Evolutionary conservation across 2,888 invertebrate genomes (phyloP).

Genomic region (Lacanobia oleracea): DNA sequence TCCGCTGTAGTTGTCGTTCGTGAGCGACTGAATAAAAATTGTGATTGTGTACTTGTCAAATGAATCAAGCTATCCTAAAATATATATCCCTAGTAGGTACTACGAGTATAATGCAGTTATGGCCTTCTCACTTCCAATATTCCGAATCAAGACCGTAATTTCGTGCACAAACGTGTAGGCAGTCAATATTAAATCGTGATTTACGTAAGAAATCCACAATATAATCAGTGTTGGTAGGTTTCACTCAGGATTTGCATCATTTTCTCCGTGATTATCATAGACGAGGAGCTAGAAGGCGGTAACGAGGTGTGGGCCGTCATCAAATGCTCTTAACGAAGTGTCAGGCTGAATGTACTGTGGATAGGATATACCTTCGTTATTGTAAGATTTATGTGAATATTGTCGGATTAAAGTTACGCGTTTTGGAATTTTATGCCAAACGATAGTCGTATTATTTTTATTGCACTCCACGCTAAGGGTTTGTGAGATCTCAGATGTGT

Average conservation of each 20-base stretch:
- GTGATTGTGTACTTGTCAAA: too few species aligned
- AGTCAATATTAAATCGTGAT: slow-evolving; percentile 39
- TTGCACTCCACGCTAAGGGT: too few species aligned
- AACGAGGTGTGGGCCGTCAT: slow-evolving; percentile 68
- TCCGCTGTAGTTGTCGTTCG: too few species aligned
- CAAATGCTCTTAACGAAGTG: slow-evolving; percentile 61
- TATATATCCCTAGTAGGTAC: background rate
- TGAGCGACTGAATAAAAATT: too few species aligned
- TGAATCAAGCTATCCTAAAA: too few species aligned
- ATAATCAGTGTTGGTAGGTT: slow-evolving; percentile 41
- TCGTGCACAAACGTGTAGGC: slow-evolving; percentile 20
- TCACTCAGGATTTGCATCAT: slow-evolving; percentile 60
- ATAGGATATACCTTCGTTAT: slow-evolving; percentile 11
- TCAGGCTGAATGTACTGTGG: slow-evolving; percentile 10
- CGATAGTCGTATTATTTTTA: too few species aligned
- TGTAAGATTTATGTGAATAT: slow-evolving; percentile 53
- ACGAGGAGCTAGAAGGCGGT: slow-evolving; percentile 43
- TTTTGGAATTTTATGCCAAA: slow-evolving; percentile 29
- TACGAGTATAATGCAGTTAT: slow-evolving; percentile 13
- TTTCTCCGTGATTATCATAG: slow-evolving; percentile 61
- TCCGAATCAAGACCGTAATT: slow-evolving; percentile 1
- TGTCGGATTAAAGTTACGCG: slow-evolving; percentile 1
- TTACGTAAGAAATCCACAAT: slow-evolving; percentile 56
- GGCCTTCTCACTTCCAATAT: slow-evolving; percentile 6
- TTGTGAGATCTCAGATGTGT: too few species aligned